Conservation (phyloP, 2,888 invertebrate genomes). For the Drosophila antonietae region DNA sequence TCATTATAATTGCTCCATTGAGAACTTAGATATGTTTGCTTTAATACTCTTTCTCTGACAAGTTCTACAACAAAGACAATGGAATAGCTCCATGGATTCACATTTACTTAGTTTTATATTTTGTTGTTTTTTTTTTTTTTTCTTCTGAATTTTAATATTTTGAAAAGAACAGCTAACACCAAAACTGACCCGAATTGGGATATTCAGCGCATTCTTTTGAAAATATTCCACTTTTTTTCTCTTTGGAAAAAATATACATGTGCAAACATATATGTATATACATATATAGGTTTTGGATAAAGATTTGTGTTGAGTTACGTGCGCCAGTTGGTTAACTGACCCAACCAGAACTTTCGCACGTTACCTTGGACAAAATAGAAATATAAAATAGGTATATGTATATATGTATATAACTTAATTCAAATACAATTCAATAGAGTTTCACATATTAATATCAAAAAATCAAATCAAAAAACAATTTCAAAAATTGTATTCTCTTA, state of each 20-base stretch:
- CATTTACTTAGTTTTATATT: neutral
- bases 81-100: conserved; percentile 31
- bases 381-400: conserved; percentile 23
- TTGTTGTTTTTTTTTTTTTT: too few species aligned
- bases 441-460: conserved; percentile 52
- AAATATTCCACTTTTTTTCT: conserved; percentile 72
- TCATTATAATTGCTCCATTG: conserved; percentile 47
- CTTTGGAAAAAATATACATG: neutral
- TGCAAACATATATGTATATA: neutral
- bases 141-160: conserved; percentile 55
- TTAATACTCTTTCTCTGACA: conserved; percentile 25
- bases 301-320: conserved; percentile 6
- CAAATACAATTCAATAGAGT: conserved; percentile 69
- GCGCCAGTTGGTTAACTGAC: conserved; percentile 63
- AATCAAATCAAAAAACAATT: conserved; percentile 58
- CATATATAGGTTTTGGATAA: neutral
- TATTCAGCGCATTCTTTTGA: conserved; percentile 58
- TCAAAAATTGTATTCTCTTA: conserved; percentile 65
- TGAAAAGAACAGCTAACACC: conserved; percentile 64
- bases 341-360: conserved; percentile 48
- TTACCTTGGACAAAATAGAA: neutral
- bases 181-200: conserved; percentile 70
- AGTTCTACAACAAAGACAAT: conserved; percentile 32
- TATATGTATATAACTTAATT: conserved; percentile 59
- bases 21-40: conserved; percentile 39